Base-by-base conservation (phyloP, 1,140 invertebrate species). In the Bombus confusus region DNA sequence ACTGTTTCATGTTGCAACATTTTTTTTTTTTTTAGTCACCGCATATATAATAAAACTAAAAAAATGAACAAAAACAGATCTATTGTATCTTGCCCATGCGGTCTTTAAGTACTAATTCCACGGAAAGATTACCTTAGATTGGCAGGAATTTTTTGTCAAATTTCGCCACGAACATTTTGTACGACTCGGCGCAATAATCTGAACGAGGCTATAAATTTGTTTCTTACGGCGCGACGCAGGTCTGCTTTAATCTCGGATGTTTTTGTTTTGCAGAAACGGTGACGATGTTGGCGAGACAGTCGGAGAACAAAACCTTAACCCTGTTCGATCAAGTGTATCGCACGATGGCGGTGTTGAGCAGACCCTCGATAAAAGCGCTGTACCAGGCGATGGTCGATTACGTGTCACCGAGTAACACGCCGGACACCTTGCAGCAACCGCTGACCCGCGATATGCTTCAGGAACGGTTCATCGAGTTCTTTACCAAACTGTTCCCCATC, bases 401-500 rank as follows among this genome's bases (percentile, higher is more conserved):
- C 91, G 95, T 97, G 77, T 94, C 93, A 75, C 81, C 89, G 34
- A 76, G 79, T 75, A 94, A 92, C 83, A 92, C 92, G 47, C 86
- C 90, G 86, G 90, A 91, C 77, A 87, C 86, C 37, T 78, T 92
- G 77, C 89, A 91, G 86, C 91, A 92, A 75, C 91, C 89, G 1
- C 62, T 93, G 41, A 93, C 82, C 12, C 90, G 91, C 25, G 95
- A 96, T 64, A 94, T 96, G 82, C 91, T 97, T 9, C 95, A 96
- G 90, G 94, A 95, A n/a, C 96, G 96, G 13, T 96, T 98, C 8
- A 94, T 95, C 52, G 96, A 96, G 37, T 98, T 98, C 95, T 99
- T 98, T 95, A 96, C 96, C n/a, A 95, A 97, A 31, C 94, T 99
- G 3, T 98, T 98, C 93, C 97, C 98, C 1, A 95, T 98, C 31